Percentiles rank a stretch among this genome's conserved stretches.
Evolutionary conservation across 2,888 invertebrate genomes (phyloP).

Genomic region (Drosophila sordidula): DNA sequence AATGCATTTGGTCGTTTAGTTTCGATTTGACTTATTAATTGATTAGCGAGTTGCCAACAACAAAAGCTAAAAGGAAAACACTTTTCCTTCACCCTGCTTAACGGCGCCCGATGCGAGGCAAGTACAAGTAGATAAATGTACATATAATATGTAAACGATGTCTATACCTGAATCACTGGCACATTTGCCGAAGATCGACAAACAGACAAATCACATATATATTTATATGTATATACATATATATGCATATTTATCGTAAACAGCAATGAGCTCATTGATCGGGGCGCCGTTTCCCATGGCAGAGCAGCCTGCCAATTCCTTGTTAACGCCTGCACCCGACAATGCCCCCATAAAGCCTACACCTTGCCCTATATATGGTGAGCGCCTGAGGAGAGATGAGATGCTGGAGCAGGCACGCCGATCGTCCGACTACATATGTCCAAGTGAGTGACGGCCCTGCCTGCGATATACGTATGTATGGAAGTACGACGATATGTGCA

Average conservation of each 20-base stretch:
- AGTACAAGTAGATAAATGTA: constrained; percentile 21
- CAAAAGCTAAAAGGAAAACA: constrained; percentile 25
- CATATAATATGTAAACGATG: constrained; percentile 15
- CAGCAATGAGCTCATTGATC: constrained; percentile 73
- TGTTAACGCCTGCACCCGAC: constrained; percentile 12
- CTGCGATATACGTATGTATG: constrained; percentile 28
- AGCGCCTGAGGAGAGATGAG: constrained; percentile 15
- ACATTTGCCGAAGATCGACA: constrained; percentile 20
- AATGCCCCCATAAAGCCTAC: constrained; percentile 21
- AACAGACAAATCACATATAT: constrained; percentile 16
- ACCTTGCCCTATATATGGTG: constrained; percentile 56
- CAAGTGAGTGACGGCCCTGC: constrained; percentile 52
- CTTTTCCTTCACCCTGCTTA: constrained; percentile 27
- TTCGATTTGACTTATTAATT: constrained; percentile 71
- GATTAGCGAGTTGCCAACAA: constrained; percentile 52
- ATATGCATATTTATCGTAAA: constrained; percentile 37
- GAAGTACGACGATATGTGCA: constrained; percentile 17
- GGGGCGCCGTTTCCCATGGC: constrained; percentile 28
- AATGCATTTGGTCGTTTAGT: constrained; percentile 47
- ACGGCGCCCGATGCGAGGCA: constrained; percentile 47
- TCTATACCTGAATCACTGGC: constrained; percentile 28
- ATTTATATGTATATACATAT: constrained; percentile 14
- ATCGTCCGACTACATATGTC: constrained; percentile 14
- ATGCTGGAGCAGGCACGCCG: constrained; percentile 35
- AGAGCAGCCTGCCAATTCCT: constrained; percentile 18